Evolutionary conservation across 2,113 vertebrate species (phyloP).

Genomic region (Amphilophus citrinellus): DNA sequence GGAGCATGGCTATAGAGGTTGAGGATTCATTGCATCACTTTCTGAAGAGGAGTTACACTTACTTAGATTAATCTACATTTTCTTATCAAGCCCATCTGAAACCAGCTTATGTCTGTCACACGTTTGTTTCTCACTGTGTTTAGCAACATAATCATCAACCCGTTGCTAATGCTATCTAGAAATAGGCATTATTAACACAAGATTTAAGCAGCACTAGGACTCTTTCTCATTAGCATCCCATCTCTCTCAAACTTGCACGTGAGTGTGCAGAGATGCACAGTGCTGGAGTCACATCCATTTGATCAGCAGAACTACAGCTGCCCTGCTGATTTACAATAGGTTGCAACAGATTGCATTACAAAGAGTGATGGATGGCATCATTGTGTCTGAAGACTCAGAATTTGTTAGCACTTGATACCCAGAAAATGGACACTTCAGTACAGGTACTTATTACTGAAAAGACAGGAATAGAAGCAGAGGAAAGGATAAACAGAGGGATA

Average conservation of each 20-base stretch:
- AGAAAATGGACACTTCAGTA: slow-evolving; percentile 1
- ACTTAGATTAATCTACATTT: neutral
- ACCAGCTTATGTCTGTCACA: neutral
- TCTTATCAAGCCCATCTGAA: too few relatives aligned
- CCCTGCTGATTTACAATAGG: neutral
- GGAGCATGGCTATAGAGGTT: neutral
- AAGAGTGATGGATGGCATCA: slow-evolving; percentile 15
- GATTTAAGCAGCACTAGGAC: neutral
- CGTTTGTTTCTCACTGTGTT: neutral
- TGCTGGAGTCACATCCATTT: neutral
- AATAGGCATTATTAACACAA: neutral
- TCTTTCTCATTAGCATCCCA: neutral
- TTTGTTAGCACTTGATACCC: neutral
- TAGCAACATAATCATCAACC: neutral
- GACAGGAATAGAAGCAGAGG: neutral
- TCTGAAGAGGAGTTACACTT: neutral
- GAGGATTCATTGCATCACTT: neutral
- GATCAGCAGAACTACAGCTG: neutral
- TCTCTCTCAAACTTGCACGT: neutral
- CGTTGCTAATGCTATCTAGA: neutral
- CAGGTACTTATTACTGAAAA: neutral
- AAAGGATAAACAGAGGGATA: neutral
- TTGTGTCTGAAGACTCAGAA: neutral
- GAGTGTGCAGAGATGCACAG: neutral
- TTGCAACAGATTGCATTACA: slow-evolving; percentile 6